These are phyloP conservation scores for Tenthredo scrophulariae DNA, from an alignment of 2,888 invertebrate genomes.

Conservation along the genomic window DNA sequence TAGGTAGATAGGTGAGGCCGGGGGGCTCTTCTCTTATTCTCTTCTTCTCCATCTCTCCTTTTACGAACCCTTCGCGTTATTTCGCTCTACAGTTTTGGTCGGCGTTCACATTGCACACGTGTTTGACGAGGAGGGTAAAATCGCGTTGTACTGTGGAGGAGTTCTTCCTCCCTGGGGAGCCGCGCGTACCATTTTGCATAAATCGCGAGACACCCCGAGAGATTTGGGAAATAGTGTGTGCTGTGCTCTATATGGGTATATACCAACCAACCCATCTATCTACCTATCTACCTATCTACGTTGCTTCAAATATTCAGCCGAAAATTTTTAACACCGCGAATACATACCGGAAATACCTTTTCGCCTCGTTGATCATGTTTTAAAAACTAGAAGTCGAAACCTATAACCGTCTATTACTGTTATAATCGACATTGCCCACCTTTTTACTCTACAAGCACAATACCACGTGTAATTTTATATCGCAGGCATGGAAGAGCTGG, in stretches of 20 bases:
- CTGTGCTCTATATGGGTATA: constrained; percentile 13
- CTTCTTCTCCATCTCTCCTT: constrained; percentile 18
- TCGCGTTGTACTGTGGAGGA: constrained; percentile 58
- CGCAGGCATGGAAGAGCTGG: not conserved
- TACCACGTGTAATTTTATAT: not conserved
- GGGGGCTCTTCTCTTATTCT: constrained; percentile 55
- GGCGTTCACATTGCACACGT: constrained; percentile 44
- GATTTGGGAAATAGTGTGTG: constrained; percentile 69
- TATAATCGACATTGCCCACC: not conserved
- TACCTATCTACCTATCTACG: not conserved
- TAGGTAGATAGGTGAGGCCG: constrained; percentile 68
- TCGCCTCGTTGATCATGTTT: not conserved
- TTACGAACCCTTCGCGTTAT: not conserved
- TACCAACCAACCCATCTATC: not conserved
- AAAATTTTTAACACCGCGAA: constrained; percentile 15
- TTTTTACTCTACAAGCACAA: not conserved
- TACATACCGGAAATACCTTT: constrained; percentile 21
- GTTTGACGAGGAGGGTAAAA: constrained; percentile 51
- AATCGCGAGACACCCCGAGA: constrained; percentile 77
- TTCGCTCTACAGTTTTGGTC: constrained; percentile 24
- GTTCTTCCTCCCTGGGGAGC: constrained; percentile 71
- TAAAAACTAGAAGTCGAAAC: not conserved
- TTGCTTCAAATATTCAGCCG: constrained; percentile 14
- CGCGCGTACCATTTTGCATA: constrained; percentile 77
- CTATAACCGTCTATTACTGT: not conserved